Evolutionary conservation across 2,797 vertebrate species (phyloP).

Genomic region (Anniella stebbinsi): DNA sequence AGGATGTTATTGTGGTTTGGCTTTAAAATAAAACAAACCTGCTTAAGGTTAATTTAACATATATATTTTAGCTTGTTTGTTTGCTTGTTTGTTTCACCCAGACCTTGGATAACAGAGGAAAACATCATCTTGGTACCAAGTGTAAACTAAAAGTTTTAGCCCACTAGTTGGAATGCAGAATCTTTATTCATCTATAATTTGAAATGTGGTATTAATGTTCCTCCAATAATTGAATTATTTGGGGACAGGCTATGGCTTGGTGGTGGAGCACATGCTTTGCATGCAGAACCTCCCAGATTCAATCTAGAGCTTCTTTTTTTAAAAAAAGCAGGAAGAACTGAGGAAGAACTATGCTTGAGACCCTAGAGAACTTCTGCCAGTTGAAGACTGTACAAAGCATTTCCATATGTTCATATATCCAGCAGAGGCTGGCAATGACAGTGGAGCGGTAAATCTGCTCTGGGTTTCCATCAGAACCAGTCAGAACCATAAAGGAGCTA

Average conservation of each 20-base stretch:
- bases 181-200: background rate
- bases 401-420: background rate
- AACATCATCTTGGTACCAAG: background rate
- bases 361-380: background rate
- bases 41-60: background rate
- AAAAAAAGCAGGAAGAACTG: background rate
- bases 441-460: no score
- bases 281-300: background rate
- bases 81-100: background rate
- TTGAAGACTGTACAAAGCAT: background rate
- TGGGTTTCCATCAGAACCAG: no score
- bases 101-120: background rate
- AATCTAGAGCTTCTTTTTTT: background rate
- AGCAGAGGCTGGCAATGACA: background rate
- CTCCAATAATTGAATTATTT: background rate
- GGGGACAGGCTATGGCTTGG: background rate
- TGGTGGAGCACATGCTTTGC: background rate
- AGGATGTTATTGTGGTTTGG: background rate
- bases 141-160: background rate
- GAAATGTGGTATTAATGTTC: background rate
- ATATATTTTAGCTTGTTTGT: background rate
- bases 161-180: background rate
- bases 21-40: background rate
- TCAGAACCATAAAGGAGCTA: no score
- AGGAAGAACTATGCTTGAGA: no score